Conservation (phyloP, 1,140 invertebrate species). For the Drosophila sturtevanti region DNA sequence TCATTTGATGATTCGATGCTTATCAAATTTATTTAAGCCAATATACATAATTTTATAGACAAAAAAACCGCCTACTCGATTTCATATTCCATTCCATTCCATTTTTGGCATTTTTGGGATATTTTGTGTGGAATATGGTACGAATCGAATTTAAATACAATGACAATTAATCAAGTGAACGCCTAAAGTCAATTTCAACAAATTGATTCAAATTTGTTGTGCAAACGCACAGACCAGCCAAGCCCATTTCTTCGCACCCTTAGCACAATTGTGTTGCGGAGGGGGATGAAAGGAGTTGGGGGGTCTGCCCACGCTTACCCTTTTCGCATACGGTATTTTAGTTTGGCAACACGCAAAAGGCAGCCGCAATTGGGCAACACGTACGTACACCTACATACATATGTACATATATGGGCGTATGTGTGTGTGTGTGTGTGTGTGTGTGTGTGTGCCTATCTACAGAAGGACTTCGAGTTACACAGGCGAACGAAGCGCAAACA, state of each 20-base stretch:
- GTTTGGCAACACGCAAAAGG: constrained; percentile 76
- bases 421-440: neutral
- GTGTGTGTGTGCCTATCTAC: neutral
- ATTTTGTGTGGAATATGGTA: neutral
- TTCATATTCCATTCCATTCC: neutral
- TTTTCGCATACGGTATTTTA: constrained; percentile 43
- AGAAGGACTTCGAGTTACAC: constrained; percentile 16
- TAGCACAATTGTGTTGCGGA: constrained; percentile 42
- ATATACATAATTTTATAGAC: neutral
- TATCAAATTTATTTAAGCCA: neutral
- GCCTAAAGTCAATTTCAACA: constrained; percentile 80
- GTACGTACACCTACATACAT: constrained; percentile 44
- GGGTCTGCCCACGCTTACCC: constrained; percentile 22
- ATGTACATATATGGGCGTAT: neutral
- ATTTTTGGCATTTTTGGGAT: neutral
- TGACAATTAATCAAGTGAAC: constrained; percentile 74
- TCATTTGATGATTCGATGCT: no score
- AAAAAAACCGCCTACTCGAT: neutral
- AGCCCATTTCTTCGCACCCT: constrained; percentile 37
- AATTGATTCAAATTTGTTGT: constrained; percentile 80
- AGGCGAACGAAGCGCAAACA: constrained; percentile 59
- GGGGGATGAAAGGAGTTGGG: no score
- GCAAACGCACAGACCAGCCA: constrained; percentile 57
- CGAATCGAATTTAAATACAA: constrained; percentile 59
- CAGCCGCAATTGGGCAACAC: constrained; percentile 58